Percentiles rank a stretch among this genome's conserved stretches.
phyloP scores from a whole-genome alignment of 2,797 vertebrate genomes.

The Cossypha dichroa region DNA sequence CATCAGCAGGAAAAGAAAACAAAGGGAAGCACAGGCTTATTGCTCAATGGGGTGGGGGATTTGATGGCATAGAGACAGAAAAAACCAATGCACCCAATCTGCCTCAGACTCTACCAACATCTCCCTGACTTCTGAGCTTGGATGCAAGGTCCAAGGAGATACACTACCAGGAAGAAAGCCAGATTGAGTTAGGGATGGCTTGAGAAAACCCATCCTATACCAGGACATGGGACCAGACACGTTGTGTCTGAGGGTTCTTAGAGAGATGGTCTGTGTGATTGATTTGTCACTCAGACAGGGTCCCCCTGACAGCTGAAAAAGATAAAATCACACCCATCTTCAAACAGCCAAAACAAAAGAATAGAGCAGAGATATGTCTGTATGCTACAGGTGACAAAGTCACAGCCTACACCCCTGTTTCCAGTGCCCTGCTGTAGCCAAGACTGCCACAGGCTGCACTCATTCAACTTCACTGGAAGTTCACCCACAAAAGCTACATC shows the following conservation, averaged over 20 bases:
- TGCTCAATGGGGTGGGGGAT: neutral
- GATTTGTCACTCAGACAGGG: neutral
- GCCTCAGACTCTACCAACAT: neutral
- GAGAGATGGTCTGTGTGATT: neutral
- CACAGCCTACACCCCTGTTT: neutral
- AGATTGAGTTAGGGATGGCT: neutral
- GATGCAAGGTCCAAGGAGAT: neutral
- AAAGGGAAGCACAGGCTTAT: neutral
- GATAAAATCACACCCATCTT: neutral
- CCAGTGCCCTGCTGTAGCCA: neutral
- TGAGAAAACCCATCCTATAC: neutral
- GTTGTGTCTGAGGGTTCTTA: neutral
- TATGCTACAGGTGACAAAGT: neutral
- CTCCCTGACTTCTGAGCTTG: neutral
- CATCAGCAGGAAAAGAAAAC: neutral
- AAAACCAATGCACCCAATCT: neutral
- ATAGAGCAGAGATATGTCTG: neutral
- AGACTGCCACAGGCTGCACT: neutral
- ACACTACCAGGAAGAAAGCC: neutral
- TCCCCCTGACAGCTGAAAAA: neutral
- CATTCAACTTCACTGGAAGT: neutral
- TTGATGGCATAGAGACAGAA: neutral
- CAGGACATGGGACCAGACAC: neutral
- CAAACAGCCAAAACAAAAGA: neutral
- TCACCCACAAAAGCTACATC: conserved; percentile 1